phyloP scores from a whole-genome alignment of 1,140 invertebrate genomes.

The Danaus plexippus region DNA sequence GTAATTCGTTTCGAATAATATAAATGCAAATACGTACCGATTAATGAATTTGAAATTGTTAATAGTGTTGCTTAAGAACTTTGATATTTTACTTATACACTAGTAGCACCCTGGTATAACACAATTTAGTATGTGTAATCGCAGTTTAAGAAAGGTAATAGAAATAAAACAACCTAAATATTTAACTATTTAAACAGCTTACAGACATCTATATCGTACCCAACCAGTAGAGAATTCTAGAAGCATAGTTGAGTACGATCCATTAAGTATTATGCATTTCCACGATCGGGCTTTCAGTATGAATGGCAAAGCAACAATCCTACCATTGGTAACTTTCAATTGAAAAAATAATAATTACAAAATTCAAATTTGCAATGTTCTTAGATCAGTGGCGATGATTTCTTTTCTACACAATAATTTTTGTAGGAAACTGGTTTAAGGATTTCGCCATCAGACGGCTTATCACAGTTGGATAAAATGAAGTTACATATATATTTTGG shows the following conservation, averaged over 20 bases:
- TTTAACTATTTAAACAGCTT: constrained; percentile 49
- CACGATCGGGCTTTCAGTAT: constrained; percentile 80
- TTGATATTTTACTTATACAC: too few relatives aligned
- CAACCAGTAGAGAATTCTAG: constrained; percentile 59
- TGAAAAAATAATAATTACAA: too few relatives aligned
- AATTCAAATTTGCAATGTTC: too few relatives aligned
- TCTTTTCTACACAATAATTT: constrained; percentile 1
- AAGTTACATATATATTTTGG: constrained; percentile 37
- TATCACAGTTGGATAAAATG: constrained; percentile 49
- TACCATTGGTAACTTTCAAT: constrained; percentile 72
- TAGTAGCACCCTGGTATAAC: too few relatives aligned
- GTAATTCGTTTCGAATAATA: too few relatives aligned
- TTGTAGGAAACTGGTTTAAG: constrained; percentile 38
- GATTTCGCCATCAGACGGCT: constrained; percentile 31
- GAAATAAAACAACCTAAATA: background rate
- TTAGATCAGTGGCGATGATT: background rate
- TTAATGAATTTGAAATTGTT: too few relatives aligned
- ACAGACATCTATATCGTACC: constrained; percentile 78
- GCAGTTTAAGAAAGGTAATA: background rate
- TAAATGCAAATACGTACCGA: too few relatives aligned
- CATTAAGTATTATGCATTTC: constrained; percentile 88
- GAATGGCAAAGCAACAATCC: constrained; percentile 80
- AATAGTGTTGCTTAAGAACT: too few relatives aligned
- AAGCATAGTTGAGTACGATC: constrained; percentile 80
- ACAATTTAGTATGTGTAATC: background rate